phyloP scores from a whole-genome alignment of 2,113 vertebrate genomes.

The Anthoscopus minutus region DNA sequence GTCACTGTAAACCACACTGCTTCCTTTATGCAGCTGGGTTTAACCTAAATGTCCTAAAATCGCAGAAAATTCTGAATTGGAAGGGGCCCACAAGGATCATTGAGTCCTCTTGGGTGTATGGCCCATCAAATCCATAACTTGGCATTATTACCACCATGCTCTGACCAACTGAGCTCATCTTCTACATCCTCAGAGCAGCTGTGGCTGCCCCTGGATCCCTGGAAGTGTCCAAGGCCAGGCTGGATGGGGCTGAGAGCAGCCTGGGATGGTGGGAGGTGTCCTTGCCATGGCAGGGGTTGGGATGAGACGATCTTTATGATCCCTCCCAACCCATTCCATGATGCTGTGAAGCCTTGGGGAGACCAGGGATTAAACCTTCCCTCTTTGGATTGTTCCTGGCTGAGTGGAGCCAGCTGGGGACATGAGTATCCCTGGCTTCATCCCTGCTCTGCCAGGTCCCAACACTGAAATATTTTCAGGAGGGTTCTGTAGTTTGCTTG shows the following conservation, averaged over 20 bases:
- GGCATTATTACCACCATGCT: too few relatives aligned
- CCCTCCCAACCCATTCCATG: background rate
- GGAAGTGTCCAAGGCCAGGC: background rate
- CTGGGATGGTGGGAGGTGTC: background rate
- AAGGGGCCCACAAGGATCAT: too few relatives aligned
- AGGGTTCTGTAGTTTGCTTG: background rate
- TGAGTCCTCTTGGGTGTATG: background rate
- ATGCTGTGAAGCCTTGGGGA: background rate
- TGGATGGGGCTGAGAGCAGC: background rate
- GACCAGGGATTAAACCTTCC: background rate
- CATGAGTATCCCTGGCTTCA: rapidly evolving
- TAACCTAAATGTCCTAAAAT: background rate
- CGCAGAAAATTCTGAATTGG: background rate
- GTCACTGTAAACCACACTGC: background rate
- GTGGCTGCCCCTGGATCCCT: background rate
- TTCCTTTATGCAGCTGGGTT: background rate
- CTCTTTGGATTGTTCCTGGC: background rate
- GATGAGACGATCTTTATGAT: background rate
- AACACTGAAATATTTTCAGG: rapidly evolving
- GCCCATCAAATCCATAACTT: background rate
- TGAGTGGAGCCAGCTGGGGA: background rate
- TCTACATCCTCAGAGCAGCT: background rate
- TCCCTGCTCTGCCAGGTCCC: background rate
- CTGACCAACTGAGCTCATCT: background rate
- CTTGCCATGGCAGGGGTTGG: background rate